A percentile compares a stretch with the other conserved stretches of the same genome.
These are phyloP conservation scores for Aphelocoma californica DNA, from an alignment of 2,797 vertebrate species.

Conservation along the genomic window DNA sequence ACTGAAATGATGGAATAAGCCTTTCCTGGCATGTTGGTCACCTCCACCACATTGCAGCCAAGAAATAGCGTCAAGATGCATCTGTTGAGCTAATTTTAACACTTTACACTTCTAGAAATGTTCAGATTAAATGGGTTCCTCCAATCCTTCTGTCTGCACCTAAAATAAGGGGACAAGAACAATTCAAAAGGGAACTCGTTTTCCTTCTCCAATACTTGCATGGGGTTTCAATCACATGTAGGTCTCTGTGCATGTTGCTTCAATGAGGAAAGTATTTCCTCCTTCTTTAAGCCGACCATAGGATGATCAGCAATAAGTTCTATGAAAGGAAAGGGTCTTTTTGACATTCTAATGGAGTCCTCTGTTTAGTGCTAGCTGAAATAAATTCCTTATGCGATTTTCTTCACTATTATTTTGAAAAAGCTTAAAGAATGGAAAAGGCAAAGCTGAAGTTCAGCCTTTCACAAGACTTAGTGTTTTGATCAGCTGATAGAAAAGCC, in stretches of 20 bases:
- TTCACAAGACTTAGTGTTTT: background rate
- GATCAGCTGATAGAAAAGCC: conserved; percentile 8
- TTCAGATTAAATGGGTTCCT: background rate
- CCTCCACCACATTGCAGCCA: background rate
- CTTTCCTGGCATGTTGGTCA: background rate
- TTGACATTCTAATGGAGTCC: background rate
- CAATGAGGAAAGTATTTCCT: background rate
- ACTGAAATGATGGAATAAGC: background rate
- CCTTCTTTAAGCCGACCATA: background rate
- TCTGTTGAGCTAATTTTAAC: background rate
- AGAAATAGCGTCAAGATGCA: background rate
- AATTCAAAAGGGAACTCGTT: background rate
- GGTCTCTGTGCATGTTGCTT: background rate
- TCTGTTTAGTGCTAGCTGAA: background rate
- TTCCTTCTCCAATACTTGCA: background rate
- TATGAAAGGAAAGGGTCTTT: background rate
- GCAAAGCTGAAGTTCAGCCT: background rate
- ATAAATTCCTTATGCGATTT: background rate
- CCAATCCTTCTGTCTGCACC: background rate
- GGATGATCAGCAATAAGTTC: background rate
- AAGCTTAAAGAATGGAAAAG: background rate
- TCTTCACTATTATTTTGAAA: background rate
- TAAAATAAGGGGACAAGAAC: background rate
- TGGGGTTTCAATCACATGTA: background rate
- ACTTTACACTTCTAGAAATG: background rate